These are phyloP conservation scores for Bombus breviceps DNA, from an alignment of 1,140 invertebrate species.

Conservation along the genomic window DNA sequence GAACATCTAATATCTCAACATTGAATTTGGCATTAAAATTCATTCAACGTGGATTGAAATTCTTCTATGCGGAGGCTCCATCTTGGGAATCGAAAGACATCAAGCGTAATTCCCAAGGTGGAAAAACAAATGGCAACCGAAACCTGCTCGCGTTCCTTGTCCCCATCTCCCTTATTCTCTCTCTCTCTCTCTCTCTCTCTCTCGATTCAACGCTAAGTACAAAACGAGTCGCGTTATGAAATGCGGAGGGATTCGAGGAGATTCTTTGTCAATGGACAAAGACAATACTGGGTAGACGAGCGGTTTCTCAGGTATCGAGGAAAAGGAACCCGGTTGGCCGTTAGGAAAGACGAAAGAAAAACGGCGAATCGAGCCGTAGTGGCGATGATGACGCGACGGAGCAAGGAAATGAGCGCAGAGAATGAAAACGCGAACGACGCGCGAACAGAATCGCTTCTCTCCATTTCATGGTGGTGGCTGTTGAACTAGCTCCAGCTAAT, in stretches of 20 bases:
- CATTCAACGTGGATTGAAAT: background rate
- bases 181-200: background rate
- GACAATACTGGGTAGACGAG: background rate
- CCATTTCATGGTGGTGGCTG: slow-evolving; percentile 46
- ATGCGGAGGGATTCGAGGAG: background rate
- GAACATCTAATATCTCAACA: background rate
- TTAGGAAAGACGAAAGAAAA: slow-evolving; percentile 41
- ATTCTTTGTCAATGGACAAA: slow-evolving; percentile 30
- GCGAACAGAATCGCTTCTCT: slow-evolving; percentile 47
- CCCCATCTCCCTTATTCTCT: no score
- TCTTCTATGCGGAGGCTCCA: background rate
- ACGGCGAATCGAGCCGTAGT: slow-evolving; percentile 21
- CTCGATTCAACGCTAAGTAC: background rate
- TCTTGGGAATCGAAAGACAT: background rate
- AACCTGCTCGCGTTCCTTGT: background rate
- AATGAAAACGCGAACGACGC: slow-evolving; percentile 47
- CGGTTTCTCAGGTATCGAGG: slow-evolving; percentile 48
- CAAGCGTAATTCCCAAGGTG: background rate
- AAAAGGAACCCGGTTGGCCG: slow-evolving; percentile 36
- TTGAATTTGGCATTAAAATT: background rate
- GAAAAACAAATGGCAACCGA: slow-evolving; percentile 14
- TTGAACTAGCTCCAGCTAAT: slow-evolving; percentile 66
- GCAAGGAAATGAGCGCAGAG: slow-evolving; percentile 52
- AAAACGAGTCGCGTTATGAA: slow-evolving; percentile 20
- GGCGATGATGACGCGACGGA: slow-evolving; percentile 37